Conservation (phyloP, 1,140 invertebrate species). For the Calliopsis andreniformis region DNA sequence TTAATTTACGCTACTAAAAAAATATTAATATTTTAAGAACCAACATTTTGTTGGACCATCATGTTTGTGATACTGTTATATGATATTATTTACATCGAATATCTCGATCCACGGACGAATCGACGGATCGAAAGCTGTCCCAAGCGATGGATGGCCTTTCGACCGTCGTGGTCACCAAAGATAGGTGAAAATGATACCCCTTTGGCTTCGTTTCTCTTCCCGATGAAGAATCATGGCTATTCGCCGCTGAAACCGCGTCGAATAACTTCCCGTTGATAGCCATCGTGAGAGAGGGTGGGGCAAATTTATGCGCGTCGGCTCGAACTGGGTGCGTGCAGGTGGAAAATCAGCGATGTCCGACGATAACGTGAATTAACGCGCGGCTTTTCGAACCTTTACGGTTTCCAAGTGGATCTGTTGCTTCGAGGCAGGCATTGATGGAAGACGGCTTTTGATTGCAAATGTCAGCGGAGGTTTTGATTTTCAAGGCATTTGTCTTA, state of each 20-base stretch:
- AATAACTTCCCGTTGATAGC: conserved; percentile 72
- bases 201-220: conserved; percentile 4
- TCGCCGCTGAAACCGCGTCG: conserved; percentile 67
- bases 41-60: no score
- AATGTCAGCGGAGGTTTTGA: no score
- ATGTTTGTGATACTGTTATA: no score
- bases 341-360: conserved; percentile 38
- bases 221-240: conserved; percentile 21
- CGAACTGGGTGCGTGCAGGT: conserved; percentile 31
- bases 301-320: conserved; percentile 39
- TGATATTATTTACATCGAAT: no score
- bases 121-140: conserved; percentile 45
- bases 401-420: no score
- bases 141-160: not conserved
- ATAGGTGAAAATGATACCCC: not conserved
- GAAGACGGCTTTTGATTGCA: no score
- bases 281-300: conserved; percentile 52
- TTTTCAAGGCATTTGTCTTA: no score
- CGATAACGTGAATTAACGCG: conserved; percentile 30
- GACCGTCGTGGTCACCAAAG: not conserved
- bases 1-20: no score
- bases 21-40: no score
- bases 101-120: conserved; percentile 2
- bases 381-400: conserved; percentile 13
- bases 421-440: no score